Base-by-base conservation (phyloP, 37 sponge, comb jelly and placozoan species). In the Tethya wilhelma region DNA sequence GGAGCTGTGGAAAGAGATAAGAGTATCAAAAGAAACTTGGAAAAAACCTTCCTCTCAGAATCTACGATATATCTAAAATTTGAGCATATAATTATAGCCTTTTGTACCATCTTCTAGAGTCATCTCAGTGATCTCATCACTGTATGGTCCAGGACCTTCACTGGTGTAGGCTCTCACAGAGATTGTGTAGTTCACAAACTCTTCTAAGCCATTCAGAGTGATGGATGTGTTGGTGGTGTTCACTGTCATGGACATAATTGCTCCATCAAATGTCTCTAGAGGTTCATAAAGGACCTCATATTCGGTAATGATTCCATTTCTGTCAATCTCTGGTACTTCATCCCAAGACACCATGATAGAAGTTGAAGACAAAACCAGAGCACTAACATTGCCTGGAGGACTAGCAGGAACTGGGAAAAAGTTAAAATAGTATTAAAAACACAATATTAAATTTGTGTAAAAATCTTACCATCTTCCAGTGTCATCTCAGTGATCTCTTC, bases 121-220 rank as follows among this genome's bases (percentile, higher is more conserved):
- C 20, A 22, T 2, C 2, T 43, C 42, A 26, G 8, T 56, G 25
- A 70, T 33, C n/a, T 4, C 53, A 43, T 41, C 63, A 59, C 70
- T 77, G 69, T 41, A 85, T 12, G 85, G 85, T 59, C 85, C 85
- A 33, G 78, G 44, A 11, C 78, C 85, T 0, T 70, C 71, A 64
- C 57, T 75, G 44, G 85, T 85, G 63, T 69, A 76, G 37, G 85
- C 85, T 68, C 78, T 14, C 11, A 85, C 78, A 30, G 56, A 29
- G 44, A 85, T 58, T 25, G 28, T 43, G 59, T 85, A 85, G 29
- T 56, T n/a, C 2, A 68, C 77, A 69, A 55, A 75, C 64, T 59
- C 64, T 28, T 80, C 37, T 7, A 83, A 66, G 11, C 38, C 46
- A 4, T 29, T 49, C 55, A 83, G 46, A 9, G 44, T 30, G 12